Conservation (phyloP, 1,140 invertebrate species). For the Hormaphis cornu region DNA sequence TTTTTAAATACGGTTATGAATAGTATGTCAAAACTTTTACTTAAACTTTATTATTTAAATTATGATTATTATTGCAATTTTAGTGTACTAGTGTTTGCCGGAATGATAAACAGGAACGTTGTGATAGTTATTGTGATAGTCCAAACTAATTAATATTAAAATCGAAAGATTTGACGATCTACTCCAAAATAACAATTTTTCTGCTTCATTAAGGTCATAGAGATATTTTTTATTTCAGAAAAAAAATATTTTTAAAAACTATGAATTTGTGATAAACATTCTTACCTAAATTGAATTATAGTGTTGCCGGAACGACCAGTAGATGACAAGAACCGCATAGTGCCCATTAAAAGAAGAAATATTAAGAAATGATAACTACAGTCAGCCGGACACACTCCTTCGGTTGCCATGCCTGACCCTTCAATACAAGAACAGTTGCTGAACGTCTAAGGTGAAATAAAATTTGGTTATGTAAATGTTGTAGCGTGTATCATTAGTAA, state of each 20-base stretch:
- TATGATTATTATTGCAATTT: no score
- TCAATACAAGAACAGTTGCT: constrained; percentile 39
- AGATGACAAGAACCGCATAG: constrained; percentile 37
- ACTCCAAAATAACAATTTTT: not conserved
- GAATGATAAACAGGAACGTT: no score
- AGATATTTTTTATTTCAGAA: not conserved
- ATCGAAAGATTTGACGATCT: no score
- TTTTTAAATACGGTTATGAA: no score
- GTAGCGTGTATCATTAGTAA: no score
- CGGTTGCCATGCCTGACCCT: constrained; percentile 30
- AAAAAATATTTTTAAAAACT: not conserved
- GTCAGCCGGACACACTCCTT: constrained; percentile 37
- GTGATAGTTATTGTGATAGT: no score
- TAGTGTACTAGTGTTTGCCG: no score
- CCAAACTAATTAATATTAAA: no score
- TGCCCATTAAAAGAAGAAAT: constrained; percentile 36
- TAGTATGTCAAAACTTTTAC: no score
- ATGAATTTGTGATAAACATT: not conserved
- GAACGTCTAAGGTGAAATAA: constrained; percentile 43
- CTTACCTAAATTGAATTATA: constrained; percentile 40
- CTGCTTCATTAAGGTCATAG: not conserved
- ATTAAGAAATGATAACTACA: constrained; percentile 37
- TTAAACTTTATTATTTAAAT: no score
- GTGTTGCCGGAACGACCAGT: constrained; percentile 39
- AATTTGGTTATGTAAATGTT: no score